Conservation (phyloP, 2,113 vertebrate species). For the Microtus oregoni region DNA sequence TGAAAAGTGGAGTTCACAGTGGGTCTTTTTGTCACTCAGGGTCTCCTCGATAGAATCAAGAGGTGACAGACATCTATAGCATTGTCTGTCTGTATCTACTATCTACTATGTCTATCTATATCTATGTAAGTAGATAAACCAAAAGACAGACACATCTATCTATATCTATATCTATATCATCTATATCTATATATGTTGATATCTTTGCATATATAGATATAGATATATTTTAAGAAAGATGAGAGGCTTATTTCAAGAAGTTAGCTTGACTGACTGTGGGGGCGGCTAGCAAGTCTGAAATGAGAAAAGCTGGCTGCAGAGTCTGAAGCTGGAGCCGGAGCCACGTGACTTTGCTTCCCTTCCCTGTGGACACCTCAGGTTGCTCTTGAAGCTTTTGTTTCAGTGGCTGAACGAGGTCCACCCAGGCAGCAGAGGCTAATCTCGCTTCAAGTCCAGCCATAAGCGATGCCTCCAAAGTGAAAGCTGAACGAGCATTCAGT, state of each 20-base stretch:
- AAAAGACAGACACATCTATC: not conserved
- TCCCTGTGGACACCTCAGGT: not conserved
- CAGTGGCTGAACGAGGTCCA: not conserved
- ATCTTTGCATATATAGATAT: not conserved
- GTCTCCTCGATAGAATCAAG: not conserved
- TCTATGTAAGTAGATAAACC: not conserved
- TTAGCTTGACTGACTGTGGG: not conserved
- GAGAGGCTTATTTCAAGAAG: conserved; percentile 38
- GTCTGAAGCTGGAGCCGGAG: not conserved
- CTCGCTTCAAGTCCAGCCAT: not conserved
- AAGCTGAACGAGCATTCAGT: not conserved
- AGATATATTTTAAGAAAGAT: not conserved
- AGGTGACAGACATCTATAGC: not conserved
- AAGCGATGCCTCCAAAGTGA: not conserved
- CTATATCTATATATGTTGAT: not conserved
- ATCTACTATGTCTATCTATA: not conserved
- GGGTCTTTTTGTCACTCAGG: not conserved
- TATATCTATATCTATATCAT: too few relatives aligned
- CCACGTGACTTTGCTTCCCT: not conserved
- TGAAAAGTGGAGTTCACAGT: not conserved
- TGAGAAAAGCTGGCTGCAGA: not conserved
- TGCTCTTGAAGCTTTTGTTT: not conserved
- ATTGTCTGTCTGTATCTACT: not conserved
- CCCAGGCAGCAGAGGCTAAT: not conserved
- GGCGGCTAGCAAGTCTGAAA: conserved; percentile 13